Conservation (phyloP, 2,113 vertebrate genomes). For the Brachyistius frenatus region DNA sequence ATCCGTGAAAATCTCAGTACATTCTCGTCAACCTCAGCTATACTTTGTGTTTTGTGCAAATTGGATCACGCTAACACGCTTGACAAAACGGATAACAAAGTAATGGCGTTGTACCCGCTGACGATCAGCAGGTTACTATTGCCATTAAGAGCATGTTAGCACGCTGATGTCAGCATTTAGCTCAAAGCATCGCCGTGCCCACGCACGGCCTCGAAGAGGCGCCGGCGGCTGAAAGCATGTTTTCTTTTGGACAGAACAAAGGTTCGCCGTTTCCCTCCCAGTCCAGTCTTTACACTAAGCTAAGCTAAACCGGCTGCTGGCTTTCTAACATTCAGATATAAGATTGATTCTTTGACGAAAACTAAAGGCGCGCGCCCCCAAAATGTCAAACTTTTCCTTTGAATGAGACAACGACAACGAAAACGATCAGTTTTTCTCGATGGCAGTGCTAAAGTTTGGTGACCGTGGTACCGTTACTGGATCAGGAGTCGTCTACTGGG, state of each 20-base stretch:
- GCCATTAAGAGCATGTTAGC: neutral
- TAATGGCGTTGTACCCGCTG: no score
- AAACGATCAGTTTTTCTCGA: slow-evolving; percentile 15
- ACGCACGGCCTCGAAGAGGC: neutral
- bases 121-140: neutral
- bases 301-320: neutral
- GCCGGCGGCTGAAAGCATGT: neutral
- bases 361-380: neutral
- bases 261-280: neutral
- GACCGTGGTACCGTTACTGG: slow-evolving; percentile 33
- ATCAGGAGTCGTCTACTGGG: slow-evolving; percentile 52
- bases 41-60: neutral
- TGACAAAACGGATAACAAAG: neutral
- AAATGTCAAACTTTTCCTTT: slow-evolving; percentile 42
- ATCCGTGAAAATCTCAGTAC: neutral
- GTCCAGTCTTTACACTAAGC: slow-evolving; percentile 18
- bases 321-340: neutral
- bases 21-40: neutral
- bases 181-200: neutral
- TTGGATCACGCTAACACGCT: neutral
- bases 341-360: neutral
- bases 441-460: slow-evolving; percentile 23
- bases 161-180: no score
- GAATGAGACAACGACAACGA: slow-evolving; percentile 2
- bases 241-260: neutral